Evolutionary conservation across 64 coral and sea anemone species (phyloP).

Genomic region (Porites lutea): DNA sequence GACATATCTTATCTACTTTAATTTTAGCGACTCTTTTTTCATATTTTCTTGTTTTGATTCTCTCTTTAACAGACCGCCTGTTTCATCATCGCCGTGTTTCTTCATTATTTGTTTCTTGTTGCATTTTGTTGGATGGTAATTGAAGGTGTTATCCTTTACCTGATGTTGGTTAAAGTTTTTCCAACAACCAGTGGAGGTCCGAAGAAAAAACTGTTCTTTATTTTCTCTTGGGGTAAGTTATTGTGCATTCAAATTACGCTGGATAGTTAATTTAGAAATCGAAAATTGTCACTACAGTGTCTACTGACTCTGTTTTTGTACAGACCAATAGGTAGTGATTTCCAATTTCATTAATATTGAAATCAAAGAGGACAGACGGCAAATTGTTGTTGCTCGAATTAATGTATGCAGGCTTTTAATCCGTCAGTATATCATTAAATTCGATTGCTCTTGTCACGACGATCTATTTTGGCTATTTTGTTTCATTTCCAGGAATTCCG

Average conservation of each 20-base stretch:
- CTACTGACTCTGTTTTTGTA: too few relatives aligned
- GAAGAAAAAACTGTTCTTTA: constrained; percentile 72
- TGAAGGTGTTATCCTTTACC: constrained; percentile 92
- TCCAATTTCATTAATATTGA: too few relatives aligned
- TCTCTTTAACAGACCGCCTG: constrained; percentile 65
- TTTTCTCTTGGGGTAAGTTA: constrained; percentile 93
- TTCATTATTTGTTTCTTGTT: constrained; percentile 95
- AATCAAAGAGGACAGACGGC: too few relatives aligned
- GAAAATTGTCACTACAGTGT: too few relatives aligned
- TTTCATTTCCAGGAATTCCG: constrained; percentile 3
- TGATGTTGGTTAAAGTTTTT: constrained; percentile 92
- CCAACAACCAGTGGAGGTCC: constrained; percentile 60
- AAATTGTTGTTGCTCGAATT: too few relatives aligned
- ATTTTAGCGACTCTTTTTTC: neutral
- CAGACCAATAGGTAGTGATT: too few relatives aligned
- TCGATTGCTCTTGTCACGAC: neutral
- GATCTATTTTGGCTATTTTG: neutral
- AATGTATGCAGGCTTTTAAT: too few relatives aligned
- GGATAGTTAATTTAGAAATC: too few relatives aligned
- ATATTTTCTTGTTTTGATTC: neutral
- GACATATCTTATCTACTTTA: neutral
- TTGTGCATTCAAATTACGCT: neutral
- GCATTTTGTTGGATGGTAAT: constrained; percentile 95
- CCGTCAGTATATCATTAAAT: neutral
- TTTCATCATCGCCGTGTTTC: constrained; percentile 74